Conservation (phyloP, 1,140 invertebrate genomes). For the Acromyrmex heyeri region DNA sequence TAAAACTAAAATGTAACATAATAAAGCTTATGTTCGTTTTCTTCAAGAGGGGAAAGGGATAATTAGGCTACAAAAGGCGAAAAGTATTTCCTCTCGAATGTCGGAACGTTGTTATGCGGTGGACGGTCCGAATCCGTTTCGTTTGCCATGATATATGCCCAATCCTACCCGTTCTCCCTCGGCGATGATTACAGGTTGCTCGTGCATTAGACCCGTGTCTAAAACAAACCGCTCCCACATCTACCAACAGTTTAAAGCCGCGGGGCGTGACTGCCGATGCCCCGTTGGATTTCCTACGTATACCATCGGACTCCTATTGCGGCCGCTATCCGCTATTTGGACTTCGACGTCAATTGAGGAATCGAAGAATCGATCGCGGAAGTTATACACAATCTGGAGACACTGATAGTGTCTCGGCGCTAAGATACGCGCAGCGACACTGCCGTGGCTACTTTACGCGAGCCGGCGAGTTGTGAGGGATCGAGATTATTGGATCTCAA, state of each 20-base stretch:
- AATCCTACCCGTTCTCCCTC: slow-evolving; percentile 68
- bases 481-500: too few species aligned
- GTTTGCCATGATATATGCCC: slow-evolving; percentile 74
- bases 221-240: slow-evolving; percentile 79
- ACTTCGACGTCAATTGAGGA: slow-evolving; percentile 61
- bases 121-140: slow-evolving; percentile 69
- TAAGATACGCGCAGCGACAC: too few species aligned
- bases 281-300: slow-evolving; percentile 42
- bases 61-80: slow-evolving; percentile 50
- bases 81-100: slow-evolving; percentile 27
- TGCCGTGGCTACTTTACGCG: too few species aligned
- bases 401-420: too few species aligned
- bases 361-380: slow-evolving; percentile 56
- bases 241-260: slow-evolving; percentile 77
- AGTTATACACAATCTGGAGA: slow-evolving; percentile 29
- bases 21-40: not conserved
- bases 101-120: slow-evolving; percentile 14
- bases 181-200: slow-evolving; percentile 77
- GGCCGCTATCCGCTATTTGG: slow-evolving; percentile 42
- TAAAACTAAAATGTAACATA: not conserved
- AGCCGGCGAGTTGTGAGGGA: too few species aligned
- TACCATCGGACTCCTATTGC: slow-evolving; percentile 35
- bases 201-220: slow-evolving; percentile 77
- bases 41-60: not conserved
- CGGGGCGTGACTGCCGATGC: slow-evolving; percentile 73